Evolutionary conservation across 2,113 vertebrate genomes (phyloP), one percentile per base, ranked within the genome.

Genomic region (Cavia aperea): DNA sequence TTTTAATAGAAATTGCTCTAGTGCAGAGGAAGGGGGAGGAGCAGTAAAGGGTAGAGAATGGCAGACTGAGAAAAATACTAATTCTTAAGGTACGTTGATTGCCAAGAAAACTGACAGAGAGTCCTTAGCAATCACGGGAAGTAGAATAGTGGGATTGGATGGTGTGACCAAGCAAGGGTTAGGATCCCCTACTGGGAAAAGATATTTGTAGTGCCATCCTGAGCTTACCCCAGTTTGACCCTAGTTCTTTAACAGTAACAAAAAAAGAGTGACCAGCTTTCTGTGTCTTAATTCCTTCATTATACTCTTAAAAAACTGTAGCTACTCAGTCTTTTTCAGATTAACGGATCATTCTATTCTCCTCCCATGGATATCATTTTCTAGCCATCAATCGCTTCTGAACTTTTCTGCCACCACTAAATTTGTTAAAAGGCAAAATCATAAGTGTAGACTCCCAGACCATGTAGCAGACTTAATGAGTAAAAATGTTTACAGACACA

Each of bases 231-330:
- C 9, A 66, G 29, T 60, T 86, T 75, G 66, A 81, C n/a, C 12
- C 70, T 54, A 36, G 49, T 68, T 66, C 16, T 72, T 51, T 19
- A 68, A 86, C 91, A 81, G 16, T 23, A 84, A 39, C 21, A 60
- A 93, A 85, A 86, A 94, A 86, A 1, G 63, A 58, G 51, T 79
- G 29, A 87, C 46, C 6, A 7, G 7, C 65, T 94, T 94, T 75
- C 63, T 70, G 2, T 75, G 83, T 86, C 68, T 29, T 36, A 54
- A 13, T 89, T 89, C 63, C 33, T 89, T 93, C 73, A 73, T 16
- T 86, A 43, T 31, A 75, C 12, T 83, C 19, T 72, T 94, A 62
- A 39, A 93, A 88, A 88, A 33, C n/a, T 85, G 2, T 92, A 94
- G 88, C 13, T 81, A 70, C 84, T 89, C 39, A 78, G 23, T 8